A percentile compares a stretch with the other conserved stretches of the same genome.
These are phyloP conservation scores for Peromyscus attwateri DNA, from an alignment of 2,797 vertebrate species.

Conservation along the genomic window DNA sequence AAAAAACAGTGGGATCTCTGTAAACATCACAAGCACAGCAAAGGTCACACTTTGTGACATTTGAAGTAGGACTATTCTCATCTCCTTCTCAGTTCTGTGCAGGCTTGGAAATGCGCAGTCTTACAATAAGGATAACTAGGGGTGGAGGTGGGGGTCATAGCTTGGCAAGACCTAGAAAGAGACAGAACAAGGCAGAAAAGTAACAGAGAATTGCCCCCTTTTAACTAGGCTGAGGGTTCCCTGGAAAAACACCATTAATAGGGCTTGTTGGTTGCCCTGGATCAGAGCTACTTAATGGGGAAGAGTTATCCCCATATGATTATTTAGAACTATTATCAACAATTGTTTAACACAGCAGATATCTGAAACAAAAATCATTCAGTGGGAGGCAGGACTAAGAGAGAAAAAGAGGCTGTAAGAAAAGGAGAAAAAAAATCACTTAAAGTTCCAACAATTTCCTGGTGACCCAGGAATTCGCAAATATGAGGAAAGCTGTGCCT, in stretches of 20 bases:
- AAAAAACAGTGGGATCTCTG: neutral
- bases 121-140: neutral
- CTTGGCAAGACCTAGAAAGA: neutral
- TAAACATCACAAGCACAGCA: neutral
- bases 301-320: neutral
- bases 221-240: neutral
- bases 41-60: neutral
- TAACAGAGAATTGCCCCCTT: neutral
- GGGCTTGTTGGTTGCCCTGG: neutral
- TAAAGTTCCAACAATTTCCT: neutral
- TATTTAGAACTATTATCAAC: conserved; percentile 40
- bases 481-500: neutral
- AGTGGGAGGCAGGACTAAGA: neutral
- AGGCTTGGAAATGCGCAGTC: neutral
- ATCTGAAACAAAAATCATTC: neutral
- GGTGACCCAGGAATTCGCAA: neutral
- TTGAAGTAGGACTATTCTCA: neutral
- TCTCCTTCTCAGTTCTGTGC: neutral
- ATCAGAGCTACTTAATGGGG: neutral
- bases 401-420: neutral
- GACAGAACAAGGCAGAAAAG: neutral
- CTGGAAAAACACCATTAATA: neutral
- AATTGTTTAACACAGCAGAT: neutral
- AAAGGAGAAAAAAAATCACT: neutral
- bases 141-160: neutral